Conservation (phyloP, 2,888 invertebrate species). For the Microplitis deprimator region DNA sequence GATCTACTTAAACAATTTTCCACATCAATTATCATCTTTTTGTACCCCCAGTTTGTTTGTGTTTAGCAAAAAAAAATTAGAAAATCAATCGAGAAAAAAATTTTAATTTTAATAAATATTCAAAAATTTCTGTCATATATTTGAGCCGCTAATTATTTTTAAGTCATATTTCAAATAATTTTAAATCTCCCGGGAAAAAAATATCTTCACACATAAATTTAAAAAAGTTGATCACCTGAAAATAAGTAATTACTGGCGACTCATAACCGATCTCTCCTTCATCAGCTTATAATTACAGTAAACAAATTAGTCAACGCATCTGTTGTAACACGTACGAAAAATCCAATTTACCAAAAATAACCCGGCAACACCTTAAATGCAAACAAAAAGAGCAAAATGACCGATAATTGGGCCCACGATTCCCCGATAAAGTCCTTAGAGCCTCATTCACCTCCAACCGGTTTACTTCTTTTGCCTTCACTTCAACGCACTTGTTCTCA, state of each 20-base stretch:
- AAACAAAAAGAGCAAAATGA: neutral
- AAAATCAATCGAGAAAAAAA: too few relatives aligned
- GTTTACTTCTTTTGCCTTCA: neutral
- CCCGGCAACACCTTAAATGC: neutral
- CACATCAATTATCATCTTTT: conserved; percentile 14
- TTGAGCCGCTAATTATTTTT: too few relatives aligned
- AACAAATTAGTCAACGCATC: neutral
- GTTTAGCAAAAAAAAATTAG: too few relatives aligned
- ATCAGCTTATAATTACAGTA: neutral
- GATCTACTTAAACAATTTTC: conserved; percentile 23
- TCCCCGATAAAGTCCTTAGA: neutral
- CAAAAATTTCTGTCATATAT: too few relatives aligned
- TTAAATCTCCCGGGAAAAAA: too few relatives aligned
- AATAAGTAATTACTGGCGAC: too few relatives aligned
- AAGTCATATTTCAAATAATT: too few relatives aligned
- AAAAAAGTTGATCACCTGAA: too few relatives aligned
- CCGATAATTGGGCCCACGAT: conserved; percentile 2
- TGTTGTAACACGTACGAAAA: neutral
- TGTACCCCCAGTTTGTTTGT: neutral
- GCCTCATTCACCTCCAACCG: conserved; percentile 12
- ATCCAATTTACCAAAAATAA: too few relatives aligned
- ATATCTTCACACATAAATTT: too few relatives aligned
- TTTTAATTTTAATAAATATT: too few relatives aligned
- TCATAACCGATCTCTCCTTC: too few relatives aligned
- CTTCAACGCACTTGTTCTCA: conserved; percentile 13